These are phyloP conservation scores for Oenanthe melanoleuca DNA, from an alignment of 2,113 vertebrate genomes.

Conservation along the genomic window DNA sequence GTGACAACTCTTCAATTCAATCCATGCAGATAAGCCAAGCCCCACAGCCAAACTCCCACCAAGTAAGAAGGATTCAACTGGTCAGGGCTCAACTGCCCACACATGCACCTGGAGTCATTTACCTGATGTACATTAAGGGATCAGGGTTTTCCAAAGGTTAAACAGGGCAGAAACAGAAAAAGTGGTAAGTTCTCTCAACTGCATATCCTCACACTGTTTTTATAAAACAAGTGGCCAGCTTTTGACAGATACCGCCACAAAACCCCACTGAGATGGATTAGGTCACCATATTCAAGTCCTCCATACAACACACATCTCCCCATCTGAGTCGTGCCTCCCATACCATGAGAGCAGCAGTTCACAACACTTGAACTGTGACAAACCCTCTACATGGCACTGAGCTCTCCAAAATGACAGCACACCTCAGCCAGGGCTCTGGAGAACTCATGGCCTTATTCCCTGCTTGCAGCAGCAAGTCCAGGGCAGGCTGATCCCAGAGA, in stretches of 20 bases:
- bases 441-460: background rate
- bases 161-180: background rate
- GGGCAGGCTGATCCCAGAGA: background rate
- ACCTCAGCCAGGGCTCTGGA: background rate
- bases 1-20: background rate
- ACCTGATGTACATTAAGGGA: background rate
- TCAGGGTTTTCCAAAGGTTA: background rate
- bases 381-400: rapidly evolving
- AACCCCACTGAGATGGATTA: background rate
- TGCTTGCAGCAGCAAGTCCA: background rate
- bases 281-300: background rate
- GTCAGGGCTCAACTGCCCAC: background rate
- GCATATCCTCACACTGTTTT: background rate
- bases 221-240: background rate
- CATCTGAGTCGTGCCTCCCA: rapidly evolving
- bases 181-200: background rate
- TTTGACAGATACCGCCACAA: background rate
- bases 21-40: background rate
- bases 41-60: background rate
- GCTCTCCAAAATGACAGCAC: background rate
- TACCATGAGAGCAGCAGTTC: background rate
- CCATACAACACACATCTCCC: background rate
- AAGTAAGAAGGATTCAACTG: background rate
- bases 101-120: background rate
- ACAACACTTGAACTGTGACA: background rate